These are phyloP conservation scores for Dryadula phaetusa DNA, from an alignment of 2,888 invertebrate genomes.

Conservation along the genomic window DNA sequence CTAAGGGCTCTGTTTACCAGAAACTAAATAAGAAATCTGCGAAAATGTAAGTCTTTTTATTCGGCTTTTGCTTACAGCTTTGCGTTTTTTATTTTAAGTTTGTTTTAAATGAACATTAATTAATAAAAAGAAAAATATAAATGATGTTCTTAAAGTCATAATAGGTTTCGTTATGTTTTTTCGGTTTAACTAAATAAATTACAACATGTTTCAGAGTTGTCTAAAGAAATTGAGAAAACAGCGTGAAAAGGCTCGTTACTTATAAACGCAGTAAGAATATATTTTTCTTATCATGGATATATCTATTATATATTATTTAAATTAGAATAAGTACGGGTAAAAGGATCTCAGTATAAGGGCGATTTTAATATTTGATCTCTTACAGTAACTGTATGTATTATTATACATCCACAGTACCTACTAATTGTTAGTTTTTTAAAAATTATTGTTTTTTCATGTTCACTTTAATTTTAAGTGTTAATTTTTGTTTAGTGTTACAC, in stretches of 20 bases:
- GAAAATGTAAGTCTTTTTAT: constrained; percentile 62
- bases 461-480: constrained; percentile 22
- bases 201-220: constrained; percentile 34
- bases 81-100: background rate
- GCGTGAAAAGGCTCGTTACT: constrained; percentile 9
- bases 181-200: background rate
- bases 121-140: too few relatives aligned
- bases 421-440: constrained; percentile 8
- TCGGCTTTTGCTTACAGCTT: background rate
- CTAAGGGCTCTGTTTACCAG: constrained; percentile 92
- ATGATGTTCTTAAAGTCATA: too few relatives aligned
- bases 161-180: background rate
- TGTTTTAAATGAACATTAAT: too few relatives aligned
- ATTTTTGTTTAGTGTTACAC: background rate
- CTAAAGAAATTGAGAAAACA: constrained; percentile 20
- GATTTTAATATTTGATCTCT: background rate
- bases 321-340: constrained; percentile 20
- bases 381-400: constrained; percentile 7
- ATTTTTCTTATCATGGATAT: constrained; percentile 24
- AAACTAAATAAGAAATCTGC: constrained; percentile 84
- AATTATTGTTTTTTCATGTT: constrained; percentile 10
- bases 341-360: constrained; percentile 3
- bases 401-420: constrained; percentile 14
- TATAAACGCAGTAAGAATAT: constrained; percentile 24
- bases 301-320: background rate